Conservation (phyloP, 2,888 invertebrate species). For the Quadriops clusia region DNA sequence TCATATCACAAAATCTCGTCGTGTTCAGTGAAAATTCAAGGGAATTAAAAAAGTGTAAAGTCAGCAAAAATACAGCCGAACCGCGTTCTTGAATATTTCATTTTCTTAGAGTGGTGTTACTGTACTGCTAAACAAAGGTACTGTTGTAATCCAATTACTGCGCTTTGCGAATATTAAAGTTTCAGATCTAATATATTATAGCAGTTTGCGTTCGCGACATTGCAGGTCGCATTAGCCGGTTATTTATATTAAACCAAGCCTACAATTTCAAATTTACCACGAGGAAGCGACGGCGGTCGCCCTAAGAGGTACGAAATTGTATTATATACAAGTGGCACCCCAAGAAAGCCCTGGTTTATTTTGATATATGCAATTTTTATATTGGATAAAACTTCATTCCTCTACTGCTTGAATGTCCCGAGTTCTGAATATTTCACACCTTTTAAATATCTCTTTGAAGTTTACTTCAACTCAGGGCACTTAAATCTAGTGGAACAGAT, state of each 20-base stretch:
- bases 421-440: too few relatives aligned
- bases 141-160: conserved; percentile 28
- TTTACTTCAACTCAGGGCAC: too few relatives aligned
- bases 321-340: too few relatives aligned
- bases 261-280: too few relatives aligned
- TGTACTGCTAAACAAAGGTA: conserved; percentile 26
- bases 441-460: too few relatives aligned
- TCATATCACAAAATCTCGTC: conserved; percentile 17
- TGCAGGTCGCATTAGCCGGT: conserved; percentile 10
- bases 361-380: too few relatives aligned
- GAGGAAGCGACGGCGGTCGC: too few relatives aligned
- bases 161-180: conserved; percentile 26
- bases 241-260: conserved; percentile 11
- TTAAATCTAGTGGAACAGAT: too few relatives aligned
- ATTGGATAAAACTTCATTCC: too few relatives aligned
- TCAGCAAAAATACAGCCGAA: conserved; percentile 16
- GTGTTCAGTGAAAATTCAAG: conserved; percentile 18
- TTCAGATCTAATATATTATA: conserved; percentile 26
- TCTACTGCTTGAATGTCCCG: too few relatives aligned
- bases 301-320: too few relatives aligned
- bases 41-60: conserved; percentile 18
- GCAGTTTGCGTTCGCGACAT: conserved; percentile 16
- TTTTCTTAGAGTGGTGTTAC: conserved; percentile 25
- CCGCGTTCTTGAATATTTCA: conserved; percentile 27
- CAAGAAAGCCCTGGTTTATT: too few relatives aligned